These are phyloP conservation scores for Aromia moschata DNA, from an alignment of 2,888 invertebrate genomes.

Conservation along the genomic window DNA sequence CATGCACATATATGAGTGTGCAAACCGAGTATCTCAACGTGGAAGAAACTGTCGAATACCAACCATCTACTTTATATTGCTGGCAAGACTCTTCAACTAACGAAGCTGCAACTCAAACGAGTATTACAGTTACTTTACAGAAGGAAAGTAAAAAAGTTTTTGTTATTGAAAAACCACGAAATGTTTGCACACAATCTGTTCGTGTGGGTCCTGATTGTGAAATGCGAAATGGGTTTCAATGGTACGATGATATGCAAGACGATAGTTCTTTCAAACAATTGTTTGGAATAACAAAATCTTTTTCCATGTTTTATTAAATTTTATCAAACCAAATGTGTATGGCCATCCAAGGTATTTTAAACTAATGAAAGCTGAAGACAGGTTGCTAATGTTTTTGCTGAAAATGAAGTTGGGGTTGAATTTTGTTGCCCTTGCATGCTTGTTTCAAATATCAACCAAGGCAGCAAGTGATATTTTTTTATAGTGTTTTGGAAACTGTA, in stretches of 20 bases:
- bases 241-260: neutral
- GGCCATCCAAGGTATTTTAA: neutral
- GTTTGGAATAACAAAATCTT: neutral
- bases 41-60: neutral
- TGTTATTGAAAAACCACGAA: constrained; percentile 5
- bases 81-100: neutral
- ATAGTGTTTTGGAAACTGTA: constrained; percentile 3
- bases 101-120: neutral
- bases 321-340: neutral
- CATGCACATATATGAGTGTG: neutral
- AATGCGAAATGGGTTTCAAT: constrained; percentile 7
- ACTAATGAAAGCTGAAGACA: neutral
- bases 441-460: neutral
- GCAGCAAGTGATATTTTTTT: neutral
- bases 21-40: neutral
- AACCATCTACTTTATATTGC: neutral
- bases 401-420: constrained; percentile 5
- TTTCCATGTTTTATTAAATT: neutral
- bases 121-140: neutral
- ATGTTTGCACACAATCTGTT: neutral
- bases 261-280: neutral
- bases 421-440: neutral
- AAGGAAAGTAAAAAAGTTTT: neutral
- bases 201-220: constrained; percentile 3
- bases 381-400: neutral